phyloP scores from a whole-genome alignment of 2,888 invertebrate genomes.

The Andrena marginata region DNA sequence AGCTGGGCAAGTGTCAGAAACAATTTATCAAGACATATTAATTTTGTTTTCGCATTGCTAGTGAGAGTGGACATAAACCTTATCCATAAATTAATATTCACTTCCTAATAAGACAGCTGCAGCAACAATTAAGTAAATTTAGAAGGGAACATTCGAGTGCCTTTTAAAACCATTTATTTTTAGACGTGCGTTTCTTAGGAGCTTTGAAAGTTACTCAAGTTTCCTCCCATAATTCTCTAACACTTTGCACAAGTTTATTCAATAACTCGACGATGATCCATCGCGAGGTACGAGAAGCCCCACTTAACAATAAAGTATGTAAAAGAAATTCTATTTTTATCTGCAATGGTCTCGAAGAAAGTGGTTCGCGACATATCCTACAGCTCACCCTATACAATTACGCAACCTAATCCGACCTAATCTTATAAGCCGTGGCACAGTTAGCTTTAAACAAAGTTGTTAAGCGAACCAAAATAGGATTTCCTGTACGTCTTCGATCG shows the following conservation, averaged over 20 bases:
- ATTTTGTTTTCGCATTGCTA: no score
- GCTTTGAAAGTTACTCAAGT: no score
- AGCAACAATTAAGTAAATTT: no score
- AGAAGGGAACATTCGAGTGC: no score
- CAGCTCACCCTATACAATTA: conserved; percentile 8
- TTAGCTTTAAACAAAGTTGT: conserved; percentile 26
- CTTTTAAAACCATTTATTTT: no score
- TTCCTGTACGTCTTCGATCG: conserved; percentile 20
- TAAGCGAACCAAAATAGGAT: conserved; percentile 18
- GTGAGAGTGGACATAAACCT: no score
- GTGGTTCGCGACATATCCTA: neutral
- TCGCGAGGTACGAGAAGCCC: neutral
- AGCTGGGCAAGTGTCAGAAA: no score
- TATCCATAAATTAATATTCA: no score
- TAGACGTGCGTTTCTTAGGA: no score
- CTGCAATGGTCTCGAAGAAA: neutral
- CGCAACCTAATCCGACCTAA: conserved; percentile 10
- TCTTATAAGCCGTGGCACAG: conserved; percentile 14
- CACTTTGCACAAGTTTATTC: neutral
- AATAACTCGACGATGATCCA: neutral
- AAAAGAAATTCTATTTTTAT: neutral
- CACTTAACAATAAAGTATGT: neutral
- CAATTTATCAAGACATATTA: no score
- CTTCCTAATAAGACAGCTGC: no score
- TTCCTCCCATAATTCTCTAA: neutral